phyloP scores from a whole-genome alignment of 2,888 invertebrate genomes.

The Rotaria macrura region DNA sequence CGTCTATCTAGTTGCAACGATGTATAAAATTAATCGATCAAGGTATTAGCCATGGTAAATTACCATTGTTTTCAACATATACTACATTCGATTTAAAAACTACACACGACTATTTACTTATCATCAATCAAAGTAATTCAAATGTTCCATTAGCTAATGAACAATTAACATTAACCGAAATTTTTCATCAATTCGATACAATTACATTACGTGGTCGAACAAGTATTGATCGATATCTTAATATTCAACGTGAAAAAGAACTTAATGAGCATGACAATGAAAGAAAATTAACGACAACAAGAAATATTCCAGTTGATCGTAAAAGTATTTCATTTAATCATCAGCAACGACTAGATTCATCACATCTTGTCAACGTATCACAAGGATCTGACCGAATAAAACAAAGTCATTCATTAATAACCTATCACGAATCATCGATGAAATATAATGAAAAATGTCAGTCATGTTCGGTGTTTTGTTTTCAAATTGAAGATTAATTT shows the following conservation, averaged over 20 bases:
- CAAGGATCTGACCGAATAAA: too few species aligned
- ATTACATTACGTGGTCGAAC: constrained; percentile 17
- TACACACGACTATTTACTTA: not conserved
- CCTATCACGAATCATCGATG: too few species aligned
- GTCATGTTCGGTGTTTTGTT: not conserved
- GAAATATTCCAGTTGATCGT: too few species aligned
- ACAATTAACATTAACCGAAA: not conserved
- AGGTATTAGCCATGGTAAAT: not conserved
- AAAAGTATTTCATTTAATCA: too few species aligned
- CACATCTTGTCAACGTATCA: too few species aligned
- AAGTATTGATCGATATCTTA: not conserved
- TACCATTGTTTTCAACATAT: not conserved
- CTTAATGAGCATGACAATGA: not conserved
- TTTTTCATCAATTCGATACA: constrained; percentile 17
- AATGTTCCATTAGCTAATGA: not conserved
- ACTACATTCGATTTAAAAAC: not conserved
- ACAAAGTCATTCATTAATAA: too few species aligned
- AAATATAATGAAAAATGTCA: not conserved
- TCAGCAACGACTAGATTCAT: too few species aligned
- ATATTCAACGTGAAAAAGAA: not conserved
- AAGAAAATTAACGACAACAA: not conserved
- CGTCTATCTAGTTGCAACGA: not conserved
- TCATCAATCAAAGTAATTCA: not conserved
- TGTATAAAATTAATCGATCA: not conserved
- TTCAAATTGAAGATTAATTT: not conserved